phyloP scores from a whole-genome alignment of 2,888 invertebrate genomes.

The Drosophila austrosaltans region DNA sequence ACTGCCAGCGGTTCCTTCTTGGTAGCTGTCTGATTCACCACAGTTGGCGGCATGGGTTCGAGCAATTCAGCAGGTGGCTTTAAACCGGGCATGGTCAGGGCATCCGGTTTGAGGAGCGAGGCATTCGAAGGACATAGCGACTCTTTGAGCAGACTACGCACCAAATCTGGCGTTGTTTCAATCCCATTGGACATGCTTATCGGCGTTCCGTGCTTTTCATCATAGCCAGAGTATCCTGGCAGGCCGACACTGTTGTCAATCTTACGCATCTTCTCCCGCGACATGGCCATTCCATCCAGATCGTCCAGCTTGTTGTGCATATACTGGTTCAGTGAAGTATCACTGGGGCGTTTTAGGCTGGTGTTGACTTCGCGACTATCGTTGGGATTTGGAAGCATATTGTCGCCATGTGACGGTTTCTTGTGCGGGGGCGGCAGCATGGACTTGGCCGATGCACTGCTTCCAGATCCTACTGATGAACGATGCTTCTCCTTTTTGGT shows the following conservation, averaged over 20 bases:
- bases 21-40: constrained; percentile 6
- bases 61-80: constrained; percentile 80
- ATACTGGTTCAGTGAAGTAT: constrained; percentile 62
- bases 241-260: constrained; percentile 62
- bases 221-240: constrained; percentile 47
- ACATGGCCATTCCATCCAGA: constrained; percentile 59
- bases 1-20: constrained; percentile 77
- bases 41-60: constrained; percentile 69
- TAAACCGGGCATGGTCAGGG: constrained; percentile 72
- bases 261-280: constrained; percentile 81
- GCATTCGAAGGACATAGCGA: constrained; percentile 84
- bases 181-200: constrained; percentile 86
- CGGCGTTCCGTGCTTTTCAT: constrained; percentile 67
- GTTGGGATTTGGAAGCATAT: constrained; percentile 53
- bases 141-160: constrained; percentile 89
- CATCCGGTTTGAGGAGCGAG: constrained; percentile 77
- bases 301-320: constrained; percentile 68
- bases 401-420: constrained; percentile 55
- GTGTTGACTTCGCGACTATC: constrained; percentile 25
- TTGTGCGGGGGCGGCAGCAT: constrained; percentile 68
- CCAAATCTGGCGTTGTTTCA: constrained; percentile 89
- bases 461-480: constrained; percentile 31
- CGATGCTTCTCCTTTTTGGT: constrained; percentile 83
- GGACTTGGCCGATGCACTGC: constrained; percentile 45
- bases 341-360: constrained; percentile 74